Evolutionary conservation across 2,113 vertebrate genomes (phyloP).

Genomic region (Leiothrix lutea): DNA sequence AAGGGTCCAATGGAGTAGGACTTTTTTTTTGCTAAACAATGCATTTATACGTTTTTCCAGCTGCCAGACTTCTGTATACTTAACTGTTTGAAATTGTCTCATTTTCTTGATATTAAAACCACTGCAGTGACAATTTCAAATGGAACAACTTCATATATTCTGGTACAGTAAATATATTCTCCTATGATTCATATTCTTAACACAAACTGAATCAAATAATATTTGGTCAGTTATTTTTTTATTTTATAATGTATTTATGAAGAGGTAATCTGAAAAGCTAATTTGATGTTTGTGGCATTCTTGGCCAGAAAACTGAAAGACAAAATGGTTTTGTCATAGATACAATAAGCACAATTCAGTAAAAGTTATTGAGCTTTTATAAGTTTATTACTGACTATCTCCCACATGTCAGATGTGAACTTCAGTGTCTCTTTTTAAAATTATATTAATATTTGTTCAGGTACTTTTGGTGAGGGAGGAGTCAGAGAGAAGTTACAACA

Average conservation of each 20-base stretch:
- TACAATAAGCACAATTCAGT: neutral
- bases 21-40: neutral
- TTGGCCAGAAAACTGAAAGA: neutral
- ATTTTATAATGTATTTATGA: neutral
- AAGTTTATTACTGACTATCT: neutral
- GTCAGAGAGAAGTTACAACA: neutral
- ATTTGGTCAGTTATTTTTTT: neutral
- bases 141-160: neutral
- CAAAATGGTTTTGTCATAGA: neutral
- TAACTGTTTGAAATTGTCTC: neutral
- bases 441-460: neutral
- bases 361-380: neutral
- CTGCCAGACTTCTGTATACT: neutral
- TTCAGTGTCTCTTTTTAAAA: neutral
- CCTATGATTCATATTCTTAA: neutral
- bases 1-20: accelerated
- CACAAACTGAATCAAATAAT: neutral
- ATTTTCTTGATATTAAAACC: neutral
- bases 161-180: neutral
- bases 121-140: neutral
- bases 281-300: neutral
- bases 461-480: neutral
- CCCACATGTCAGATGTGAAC: neutral
- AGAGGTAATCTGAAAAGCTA: neutral
- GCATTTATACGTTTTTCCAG: neutral